A percentile compares a stretch with the other conserved stretches of the same genome.
These are phyloP conservation scores for Pluvialis apricaria DNA, from an alignment of 2,113 vertebrate genomes.

Conservation along the genomic window DNA sequence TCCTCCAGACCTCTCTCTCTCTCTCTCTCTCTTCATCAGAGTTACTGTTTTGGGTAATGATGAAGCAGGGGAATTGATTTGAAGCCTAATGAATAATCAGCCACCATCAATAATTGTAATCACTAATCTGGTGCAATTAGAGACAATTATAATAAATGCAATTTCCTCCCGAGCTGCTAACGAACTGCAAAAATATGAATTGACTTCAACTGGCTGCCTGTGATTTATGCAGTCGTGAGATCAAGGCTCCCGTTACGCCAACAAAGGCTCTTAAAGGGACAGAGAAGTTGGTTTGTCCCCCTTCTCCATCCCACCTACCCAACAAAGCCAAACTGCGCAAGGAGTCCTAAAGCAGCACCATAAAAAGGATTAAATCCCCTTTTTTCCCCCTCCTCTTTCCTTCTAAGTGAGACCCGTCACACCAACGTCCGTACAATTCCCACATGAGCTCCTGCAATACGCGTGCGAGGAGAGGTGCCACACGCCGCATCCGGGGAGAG, in stretches of 20 bases:
- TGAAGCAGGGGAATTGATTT: constrained; percentile 76
- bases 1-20: constrained; percentile 55
- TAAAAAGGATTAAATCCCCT: fast-evolving
- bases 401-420: fast-evolving
- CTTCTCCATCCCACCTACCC: background rate
- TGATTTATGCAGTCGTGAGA: constrained; percentile 74
- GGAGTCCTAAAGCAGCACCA: background rate
- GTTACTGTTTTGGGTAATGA: constrained; percentile 75
- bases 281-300: background rate
- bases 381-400: background rate
- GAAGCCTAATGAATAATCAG: constrained; percentile 86
- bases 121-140: constrained; percentile 88
- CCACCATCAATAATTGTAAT: constrained; percentile 86
- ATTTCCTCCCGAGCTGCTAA: constrained; percentile 82
- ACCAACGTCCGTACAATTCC: fast-evolving
- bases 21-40: constrained; percentile 69
- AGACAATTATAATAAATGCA: constrained; percentile 87
- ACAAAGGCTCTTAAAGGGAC: constrained; percentile 61
- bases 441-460: fast-evolving
- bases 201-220: constrained; percentile 74
- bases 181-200: constrained; percentile 83
- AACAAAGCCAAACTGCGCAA: background rate
- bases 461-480: background rate
- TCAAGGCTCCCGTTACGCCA: constrained; percentile 57
- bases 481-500: background rate